Percentiles rank a stretch among this genome's conserved stretches.
These are phyloP conservation scores for Cataglyphis altisquamis DNA, from an alignment of 2,888 invertebrate genomes.

Conservation along the genomic window DNA sequence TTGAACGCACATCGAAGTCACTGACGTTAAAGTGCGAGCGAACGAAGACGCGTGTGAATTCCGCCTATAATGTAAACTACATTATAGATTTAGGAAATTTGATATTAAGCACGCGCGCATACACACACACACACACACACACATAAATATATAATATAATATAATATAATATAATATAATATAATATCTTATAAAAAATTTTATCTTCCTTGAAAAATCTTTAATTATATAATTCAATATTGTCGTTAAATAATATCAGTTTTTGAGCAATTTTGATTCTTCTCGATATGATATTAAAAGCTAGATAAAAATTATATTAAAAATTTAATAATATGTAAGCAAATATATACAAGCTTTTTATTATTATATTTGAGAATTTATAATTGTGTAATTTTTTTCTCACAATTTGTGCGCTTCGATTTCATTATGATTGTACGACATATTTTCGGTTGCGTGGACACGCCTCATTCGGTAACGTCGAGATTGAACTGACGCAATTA, in stretches of 20 bases:
- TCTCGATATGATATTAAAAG: neutral
- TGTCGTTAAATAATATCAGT: neutral
- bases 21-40: constrained; percentile 38
- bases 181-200: neutral
- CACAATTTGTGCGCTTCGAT: neutral
- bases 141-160: too few relatives aligned
- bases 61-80: neutral
- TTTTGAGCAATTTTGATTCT: neutral
- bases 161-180: too few relatives aligned
- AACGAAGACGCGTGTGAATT: constrained; percentile 9
- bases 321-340: neutral
- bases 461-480: constrained; percentile 52
- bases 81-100: neutral
- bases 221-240: neutral
- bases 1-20: constrained; percentile 31
- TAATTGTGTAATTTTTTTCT: neutral
- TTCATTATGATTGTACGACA: neutral
- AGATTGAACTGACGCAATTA: constrained; percentile 65
- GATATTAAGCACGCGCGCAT: neutral
- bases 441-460: constrained; percentile 7
- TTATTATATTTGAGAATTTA: neutral
- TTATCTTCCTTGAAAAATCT: neutral
- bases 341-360: neutral
- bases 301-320: neutral
- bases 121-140: too few relatives aligned